These are phyloP conservation scores for Metallyticus violacea DNA, from an alignment of 2,888 invertebrate genomes.

Conservation along the genomic window DNA sequence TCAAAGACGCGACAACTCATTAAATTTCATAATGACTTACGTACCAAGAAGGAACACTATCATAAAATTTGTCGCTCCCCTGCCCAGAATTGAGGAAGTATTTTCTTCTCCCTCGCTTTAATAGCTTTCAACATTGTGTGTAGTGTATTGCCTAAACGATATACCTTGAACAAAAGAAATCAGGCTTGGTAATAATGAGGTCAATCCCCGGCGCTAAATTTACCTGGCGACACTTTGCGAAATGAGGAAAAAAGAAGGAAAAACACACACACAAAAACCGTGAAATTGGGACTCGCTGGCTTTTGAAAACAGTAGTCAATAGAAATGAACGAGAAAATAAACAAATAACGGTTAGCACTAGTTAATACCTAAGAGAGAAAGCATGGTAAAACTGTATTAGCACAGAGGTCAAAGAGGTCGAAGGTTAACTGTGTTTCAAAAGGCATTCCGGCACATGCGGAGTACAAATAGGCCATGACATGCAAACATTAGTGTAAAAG, in stretches of 20 bases:
- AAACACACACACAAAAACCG: no score
- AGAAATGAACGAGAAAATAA: no score
- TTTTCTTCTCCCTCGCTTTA: neutral
- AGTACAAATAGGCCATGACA: neutral
- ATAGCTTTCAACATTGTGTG: neutral
- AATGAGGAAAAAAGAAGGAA: no score
- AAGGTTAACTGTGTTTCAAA: neutral
- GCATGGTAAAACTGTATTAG: neutral
- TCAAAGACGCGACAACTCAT: neutral
- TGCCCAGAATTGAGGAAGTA: no score
- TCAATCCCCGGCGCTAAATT: no score
- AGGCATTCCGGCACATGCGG: neutral
- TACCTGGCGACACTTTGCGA: no score
- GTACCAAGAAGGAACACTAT: neutral
- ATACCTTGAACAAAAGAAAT: no score
- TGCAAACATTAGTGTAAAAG: no score
- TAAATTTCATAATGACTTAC: constrained; percentile 10
- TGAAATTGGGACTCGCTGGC: no score
- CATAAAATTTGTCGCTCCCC: neutral
- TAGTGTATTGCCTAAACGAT: neutral
- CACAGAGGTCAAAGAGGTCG: neutral
- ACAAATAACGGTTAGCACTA: neutral
- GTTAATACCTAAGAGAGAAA: neutral
- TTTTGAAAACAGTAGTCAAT: no score
- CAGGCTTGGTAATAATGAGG: no score